Conservation (phyloP, 2,797 vertebrate genomes). For the Periparus ater region DNA sequence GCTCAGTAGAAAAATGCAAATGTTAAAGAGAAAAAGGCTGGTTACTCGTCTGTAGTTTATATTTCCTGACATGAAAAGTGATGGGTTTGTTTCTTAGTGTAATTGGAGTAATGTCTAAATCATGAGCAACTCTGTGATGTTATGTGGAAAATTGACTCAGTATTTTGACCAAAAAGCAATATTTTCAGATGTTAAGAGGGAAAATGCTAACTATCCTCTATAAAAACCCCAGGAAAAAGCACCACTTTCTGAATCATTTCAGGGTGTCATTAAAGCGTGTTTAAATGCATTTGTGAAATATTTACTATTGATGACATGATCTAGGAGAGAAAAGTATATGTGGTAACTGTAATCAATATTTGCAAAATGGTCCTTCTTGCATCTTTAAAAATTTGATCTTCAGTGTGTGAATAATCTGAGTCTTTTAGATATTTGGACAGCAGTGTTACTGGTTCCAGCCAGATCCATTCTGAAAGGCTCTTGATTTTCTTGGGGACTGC, state of each 20-base stretch:
- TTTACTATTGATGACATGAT: neutral
- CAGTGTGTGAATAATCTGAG: neutral
- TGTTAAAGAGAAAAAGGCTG: neutral
- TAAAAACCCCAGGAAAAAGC: neutral
- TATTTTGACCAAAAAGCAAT: neutral
- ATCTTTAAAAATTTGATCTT: neutral
- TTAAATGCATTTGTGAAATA: neutral
- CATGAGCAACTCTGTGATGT: neutral
- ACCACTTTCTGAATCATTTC: neutral
- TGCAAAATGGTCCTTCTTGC: neutral
- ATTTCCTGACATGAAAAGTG: neutral
- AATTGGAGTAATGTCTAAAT: neutral
- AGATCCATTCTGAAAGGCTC: neutral
- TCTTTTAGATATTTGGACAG: neutral
- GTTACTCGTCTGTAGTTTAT: neutral
- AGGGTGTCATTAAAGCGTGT: neutral
- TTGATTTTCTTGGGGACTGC: neutral
- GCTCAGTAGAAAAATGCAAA: neutral
- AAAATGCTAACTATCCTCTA: neutral
- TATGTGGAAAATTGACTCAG: neutral
- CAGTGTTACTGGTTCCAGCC: neutral
- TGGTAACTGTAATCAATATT: neutral
- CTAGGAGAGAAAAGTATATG: neutral
- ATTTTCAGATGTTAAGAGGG: neutral
- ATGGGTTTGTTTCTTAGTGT: neutral